Conservation (phyloP, 2,888 invertebrate genomes). For the Cistogaster globosa region DNA sequence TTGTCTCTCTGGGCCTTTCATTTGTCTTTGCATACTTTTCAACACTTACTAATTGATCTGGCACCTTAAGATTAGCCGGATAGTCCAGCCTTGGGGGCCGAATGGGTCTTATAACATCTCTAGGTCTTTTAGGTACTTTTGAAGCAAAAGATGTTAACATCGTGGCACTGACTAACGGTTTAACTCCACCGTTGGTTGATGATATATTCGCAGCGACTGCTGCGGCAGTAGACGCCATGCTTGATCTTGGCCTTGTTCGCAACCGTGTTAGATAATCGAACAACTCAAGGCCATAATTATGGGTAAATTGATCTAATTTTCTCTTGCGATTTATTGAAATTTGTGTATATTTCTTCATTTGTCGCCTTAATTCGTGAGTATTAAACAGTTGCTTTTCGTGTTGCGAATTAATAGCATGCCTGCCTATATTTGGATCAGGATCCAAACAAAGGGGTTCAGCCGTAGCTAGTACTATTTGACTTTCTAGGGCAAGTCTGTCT, state of each 20-base stretch:
- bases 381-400: conserved; percentile 89
- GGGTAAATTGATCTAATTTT: conserved; percentile 92
- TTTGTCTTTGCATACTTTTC: conserved; percentile 83
- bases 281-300: conserved; percentile 90
- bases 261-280: conserved; percentile 82
- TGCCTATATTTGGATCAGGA: conserved; percentile 91
- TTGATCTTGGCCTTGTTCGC: conserved; percentile 79
- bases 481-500: conserved; percentile 85
- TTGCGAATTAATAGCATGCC: conserved; percentile 89
- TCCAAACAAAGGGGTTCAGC: conserved; percentile 94
- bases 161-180: conserved; percentile 78
- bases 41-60: conserved; percentile 82
- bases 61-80: conserved; percentile 84
- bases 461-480: conserved; percentile 92
- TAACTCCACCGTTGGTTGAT: conserved; percentile 67
- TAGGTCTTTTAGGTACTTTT: conserved; percentile 80
- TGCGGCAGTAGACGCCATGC: conserved; percentile 73
- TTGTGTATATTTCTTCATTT: conserved; percentile 91
- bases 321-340: conserved; percentile 92
- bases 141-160: conserved; percentile 81
- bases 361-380: conserved; percentile 88
- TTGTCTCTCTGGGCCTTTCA: conserved; percentile 82
- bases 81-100: conserved; percentile 87
- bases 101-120: conserved; percentile 86
- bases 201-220: conserved; percentile 74